These are phyloP conservation scores for Ctena decussata DNA, from an alignment of 2,888 invertebrate species.

Conservation along the genomic window DNA sequence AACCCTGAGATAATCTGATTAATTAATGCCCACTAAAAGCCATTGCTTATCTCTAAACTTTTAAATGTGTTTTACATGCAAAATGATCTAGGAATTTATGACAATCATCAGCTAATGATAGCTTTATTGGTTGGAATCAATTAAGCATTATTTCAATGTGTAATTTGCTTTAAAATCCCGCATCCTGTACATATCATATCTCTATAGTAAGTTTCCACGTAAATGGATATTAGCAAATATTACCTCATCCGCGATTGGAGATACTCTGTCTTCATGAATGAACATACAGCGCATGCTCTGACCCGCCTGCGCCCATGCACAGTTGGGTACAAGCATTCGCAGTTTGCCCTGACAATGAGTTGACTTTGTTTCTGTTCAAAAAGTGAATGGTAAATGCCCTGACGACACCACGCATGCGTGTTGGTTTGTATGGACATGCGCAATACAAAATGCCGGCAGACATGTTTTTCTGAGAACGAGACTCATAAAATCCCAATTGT, in stretches of 20 bases:
- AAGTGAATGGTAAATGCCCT: too few species aligned
- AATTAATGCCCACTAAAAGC: constrained; percentile 14
- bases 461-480: too few species aligned
- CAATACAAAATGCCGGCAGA: too few species aligned
- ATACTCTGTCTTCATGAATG: too few species aligned
- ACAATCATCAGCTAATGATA: constrained; percentile 45
- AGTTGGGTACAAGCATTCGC: too few species aligned
- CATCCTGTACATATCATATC: constrained; percentile 44
- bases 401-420: too few species aligned
- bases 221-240: constrained; percentile 16
- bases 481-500: constrained; percentile 28
- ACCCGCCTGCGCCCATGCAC: too few species aligned
- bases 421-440: too few species aligned
- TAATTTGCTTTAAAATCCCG: constrained; percentile 52
- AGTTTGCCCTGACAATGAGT: too few species aligned
- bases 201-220: background rate
- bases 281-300: too few species aligned
- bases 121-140: constrained; percentile 47
- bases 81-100: constrained; percentile 38
- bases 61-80: constrained; percentile 59
- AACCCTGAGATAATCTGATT: background rate
- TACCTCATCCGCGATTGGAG: too few species aligned
- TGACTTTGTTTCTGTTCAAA: too few species aligned
- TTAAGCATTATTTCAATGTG: constrained; percentile 47
- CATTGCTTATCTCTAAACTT: constrained; percentile 17